These are phyloP conservation scores for Gobio occitaniae DNA, from an alignment of 2,797 vertebrate species.

Conservation along the genomic window DNA sequence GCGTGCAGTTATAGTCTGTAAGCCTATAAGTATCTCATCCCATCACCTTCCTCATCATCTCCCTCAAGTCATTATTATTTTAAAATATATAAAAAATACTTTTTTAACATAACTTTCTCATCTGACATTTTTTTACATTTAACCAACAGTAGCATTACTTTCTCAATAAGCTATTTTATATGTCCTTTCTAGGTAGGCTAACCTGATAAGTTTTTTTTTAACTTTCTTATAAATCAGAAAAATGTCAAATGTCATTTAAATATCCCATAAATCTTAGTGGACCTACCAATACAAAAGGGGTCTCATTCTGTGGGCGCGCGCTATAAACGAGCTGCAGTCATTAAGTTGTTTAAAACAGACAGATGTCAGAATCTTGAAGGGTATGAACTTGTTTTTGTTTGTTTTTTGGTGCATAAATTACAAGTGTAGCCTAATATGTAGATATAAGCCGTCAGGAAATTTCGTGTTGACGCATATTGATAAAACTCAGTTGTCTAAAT, in stretches of 20 bases:
- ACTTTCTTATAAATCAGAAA: not conserved
- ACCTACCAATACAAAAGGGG: not conserved
- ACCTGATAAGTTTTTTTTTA: not conserved
- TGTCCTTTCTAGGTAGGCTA: not conserved
- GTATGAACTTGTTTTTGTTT: not conserved
- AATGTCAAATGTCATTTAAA: not conserved
- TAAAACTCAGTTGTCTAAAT: slow-evolving; percentile 43
- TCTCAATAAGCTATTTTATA: not conserved
- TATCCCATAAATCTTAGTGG: not conserved
- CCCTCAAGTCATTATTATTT: not conserved
- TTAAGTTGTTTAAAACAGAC: slow-evolving; percentile 31
- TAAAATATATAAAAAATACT: no score
- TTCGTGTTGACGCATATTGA: slow-evolving; percentile 24
- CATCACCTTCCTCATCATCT: slow-evolving; percentile 35
- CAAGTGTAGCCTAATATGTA: not conserved
- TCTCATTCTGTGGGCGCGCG: not conserved
- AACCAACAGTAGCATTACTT: not conserved
- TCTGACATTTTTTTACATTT: not conserved
- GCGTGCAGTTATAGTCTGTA: slow-evolving; percentile 47
- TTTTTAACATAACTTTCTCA: not conserved
- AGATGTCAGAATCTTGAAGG: slow-evolving; percentile 3
- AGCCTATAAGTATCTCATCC: slow-evolving; percentile 18
- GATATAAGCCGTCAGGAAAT: not conserved
- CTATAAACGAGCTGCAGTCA: not conserved
- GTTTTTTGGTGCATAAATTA: not conserved